These are phyloP conservation scores for Mus minutoides DNA, from an alignment of 2,797 vertebrate genomes.

Conservation along the genomic window DNA sequence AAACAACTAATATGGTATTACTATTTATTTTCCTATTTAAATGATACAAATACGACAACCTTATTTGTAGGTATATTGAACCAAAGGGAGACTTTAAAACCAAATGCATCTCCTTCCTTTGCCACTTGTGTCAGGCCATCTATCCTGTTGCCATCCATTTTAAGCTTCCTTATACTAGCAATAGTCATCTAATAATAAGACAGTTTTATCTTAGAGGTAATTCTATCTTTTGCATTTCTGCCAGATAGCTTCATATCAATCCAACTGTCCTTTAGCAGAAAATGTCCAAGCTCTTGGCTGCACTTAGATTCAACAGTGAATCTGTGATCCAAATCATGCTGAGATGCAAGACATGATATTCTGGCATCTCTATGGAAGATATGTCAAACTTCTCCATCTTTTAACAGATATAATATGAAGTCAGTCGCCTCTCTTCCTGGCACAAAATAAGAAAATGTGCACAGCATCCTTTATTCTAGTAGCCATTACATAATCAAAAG, in stretches of 20 bases:
- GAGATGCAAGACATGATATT: background rate
- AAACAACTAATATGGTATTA: slow-evolving; percentile 10
- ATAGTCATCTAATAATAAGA: background rate
- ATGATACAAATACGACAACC: background rate
- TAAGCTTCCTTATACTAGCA: background rate
- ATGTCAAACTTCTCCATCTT: background rate
- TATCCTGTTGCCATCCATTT: slow-evolving; percentile 31
- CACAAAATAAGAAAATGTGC: background rate
- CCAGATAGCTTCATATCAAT: background rate
- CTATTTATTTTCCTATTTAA: slow-evolving; percentile 40
- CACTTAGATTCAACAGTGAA: background rate
- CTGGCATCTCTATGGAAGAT: background rate
- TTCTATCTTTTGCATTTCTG: slow-evolving; percentile 6
- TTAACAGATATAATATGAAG: background rate
- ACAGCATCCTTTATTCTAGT: background rate
- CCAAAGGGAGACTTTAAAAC: background rate
- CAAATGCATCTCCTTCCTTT: background rate
- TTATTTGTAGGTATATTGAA: background rate
- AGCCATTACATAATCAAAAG: background rate
- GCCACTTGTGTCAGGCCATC: background rate
- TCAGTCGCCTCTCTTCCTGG: background rate
- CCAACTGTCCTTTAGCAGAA: background rate
- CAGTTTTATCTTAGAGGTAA: background rate
- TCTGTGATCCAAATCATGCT: background rate
- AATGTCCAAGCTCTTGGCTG: background rate